These are phyloP conservation scores for Corapipo altera DNA, from an alignment of 2,113 vertebrate genomes.

Conservation along the genomic window DNA sequence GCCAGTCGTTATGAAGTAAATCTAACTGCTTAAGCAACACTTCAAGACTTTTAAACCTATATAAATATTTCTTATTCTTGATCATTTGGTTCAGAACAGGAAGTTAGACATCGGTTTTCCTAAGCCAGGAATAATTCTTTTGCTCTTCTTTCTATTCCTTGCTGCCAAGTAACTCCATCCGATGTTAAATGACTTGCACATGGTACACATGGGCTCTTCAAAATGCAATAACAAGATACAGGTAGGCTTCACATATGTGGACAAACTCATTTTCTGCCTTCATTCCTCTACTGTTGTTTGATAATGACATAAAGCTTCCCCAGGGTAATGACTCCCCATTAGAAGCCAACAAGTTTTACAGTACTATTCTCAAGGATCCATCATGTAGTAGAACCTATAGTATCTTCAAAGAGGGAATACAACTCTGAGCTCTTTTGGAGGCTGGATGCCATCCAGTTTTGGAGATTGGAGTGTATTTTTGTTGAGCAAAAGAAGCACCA, in stretches of 20 bases:
- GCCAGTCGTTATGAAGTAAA: not conserved
- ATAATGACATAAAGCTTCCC: not conserved
- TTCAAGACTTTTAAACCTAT: not conserved
- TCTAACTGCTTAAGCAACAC: not conserved
- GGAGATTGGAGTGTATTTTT: not conserved
- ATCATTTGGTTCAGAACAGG: not conserved
- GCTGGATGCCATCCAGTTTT: not conserved
- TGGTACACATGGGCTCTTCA: rapidly evolving
- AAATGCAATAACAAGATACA: not conserved
- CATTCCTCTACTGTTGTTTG: not conserved
- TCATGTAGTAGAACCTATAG: rapidly evolving
- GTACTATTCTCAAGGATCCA: not conserved
- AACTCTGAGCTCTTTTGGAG: not conserved
- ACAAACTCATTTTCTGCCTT: not conserved
- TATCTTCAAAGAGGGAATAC: not conserved
- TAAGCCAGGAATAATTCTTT: not conserved
- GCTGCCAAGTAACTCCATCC: not conserved
- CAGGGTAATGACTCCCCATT: not conserved
- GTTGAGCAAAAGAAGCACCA: not conserved
- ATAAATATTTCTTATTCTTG: not conserved
- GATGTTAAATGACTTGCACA: not conserved
- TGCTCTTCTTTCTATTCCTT: not conserved
- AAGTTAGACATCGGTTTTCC: not conserved
- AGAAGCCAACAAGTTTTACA: not conserved
- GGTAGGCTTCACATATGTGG: not conserved